These are phyloP conservation scores for Melanostoma scalare DNA, from an alignment of 2,888 invertebrate genomes.

Conservation along the genomic window DNA sequence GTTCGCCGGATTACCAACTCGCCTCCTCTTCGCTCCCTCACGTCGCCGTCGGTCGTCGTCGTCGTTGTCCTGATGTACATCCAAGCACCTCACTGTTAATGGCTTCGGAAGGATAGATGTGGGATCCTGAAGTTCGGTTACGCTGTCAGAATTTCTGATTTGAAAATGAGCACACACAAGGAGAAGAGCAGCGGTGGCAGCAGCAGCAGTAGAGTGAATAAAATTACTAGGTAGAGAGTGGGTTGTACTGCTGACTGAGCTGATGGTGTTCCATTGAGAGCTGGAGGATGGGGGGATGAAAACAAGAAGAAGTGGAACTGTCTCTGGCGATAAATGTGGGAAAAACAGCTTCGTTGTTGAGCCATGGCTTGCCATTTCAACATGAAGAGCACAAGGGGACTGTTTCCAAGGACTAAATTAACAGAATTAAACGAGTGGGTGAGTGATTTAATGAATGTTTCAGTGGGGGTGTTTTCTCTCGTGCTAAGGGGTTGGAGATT, in stretches of 20 bases:
- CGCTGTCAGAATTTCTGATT: conserved; percentile 72
- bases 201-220: conserved; percentile 47
- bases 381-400: neutral
- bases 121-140: conserved; percentile 71
- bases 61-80: neutral
- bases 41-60: neutral
- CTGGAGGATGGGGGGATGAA: conserved; percentile 17
- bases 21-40: conserved; percentile 2
- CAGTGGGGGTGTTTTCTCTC: conserved; percentile 34
- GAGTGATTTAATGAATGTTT: conserved; percentile 72
- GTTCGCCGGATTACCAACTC: conserved; percentile 31
- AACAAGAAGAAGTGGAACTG: conserved; percentile 61
- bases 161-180: conserved; percentile 66
- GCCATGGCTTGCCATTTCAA: conserved; percentile 10
- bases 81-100: conserved; percentile 53
- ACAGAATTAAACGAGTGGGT: conserved; percentile 72
- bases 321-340: conserved; percentile 72
- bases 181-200: conserved; percentile 7
- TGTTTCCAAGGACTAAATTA: conserved; percentile 71
- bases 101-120: conserved; percentile 71
- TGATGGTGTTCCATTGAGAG: conserved; percentile 5
- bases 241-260: conserved; percentile 1
- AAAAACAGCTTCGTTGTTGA: conserved; percentile 62
- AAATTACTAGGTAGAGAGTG: conserved; percentile 33
- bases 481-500: conserved; percentile 43